Percentiles rank a stretch among this genome's conserved stretches.
Evolutionary conservation across 2,797 vertebrate genomes (phyloP).

Genomic region (Manis crassicaudata): DNA sequence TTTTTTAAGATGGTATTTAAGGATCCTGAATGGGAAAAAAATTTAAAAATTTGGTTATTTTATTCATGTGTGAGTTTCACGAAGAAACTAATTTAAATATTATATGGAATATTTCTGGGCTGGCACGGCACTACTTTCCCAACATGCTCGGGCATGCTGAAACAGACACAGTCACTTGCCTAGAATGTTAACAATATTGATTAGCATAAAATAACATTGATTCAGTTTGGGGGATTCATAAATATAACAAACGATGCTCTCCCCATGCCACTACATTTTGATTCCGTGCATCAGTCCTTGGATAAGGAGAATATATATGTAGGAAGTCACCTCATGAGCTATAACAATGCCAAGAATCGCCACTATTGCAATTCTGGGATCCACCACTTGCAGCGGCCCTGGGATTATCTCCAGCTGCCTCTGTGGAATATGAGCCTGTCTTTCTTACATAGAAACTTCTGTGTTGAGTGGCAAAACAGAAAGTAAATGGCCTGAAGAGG

Average conservation of each 20-base stretch:
- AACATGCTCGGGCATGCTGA: neutral
- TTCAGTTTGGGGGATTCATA: neutral
- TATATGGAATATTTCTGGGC: neutral
- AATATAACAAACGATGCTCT: neutral
- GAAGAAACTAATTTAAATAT: neutral
- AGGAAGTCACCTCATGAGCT: neutral
- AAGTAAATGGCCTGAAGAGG: neutral
- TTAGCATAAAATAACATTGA: neutral
- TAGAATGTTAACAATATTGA: neutral
- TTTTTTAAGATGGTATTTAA: neutral
- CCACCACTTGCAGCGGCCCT: too few relatives aligned
- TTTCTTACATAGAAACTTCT: neutral
- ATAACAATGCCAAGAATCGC: fast-evolving
- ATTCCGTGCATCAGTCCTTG: neutral
- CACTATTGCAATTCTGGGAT: neutral
- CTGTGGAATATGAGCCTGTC: fast-evolving
- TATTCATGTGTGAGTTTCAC: neutral
- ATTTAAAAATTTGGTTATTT: neutral
- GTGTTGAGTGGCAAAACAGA: neutral
- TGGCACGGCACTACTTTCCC: neutral
- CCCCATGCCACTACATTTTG: neutral
- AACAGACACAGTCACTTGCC: neutral
- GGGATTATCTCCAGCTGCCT: neutral
- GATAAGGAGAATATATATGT: fast-evolving
- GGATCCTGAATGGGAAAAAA: neutral